Percentiles rank a stretch among this genome's conserved stretches.
These are phyloP conservation scores for Adoxophyes honmai DNA, from an alignment of 1,140 invertebrate genomes.

Conservation along the genomic window DNA sequence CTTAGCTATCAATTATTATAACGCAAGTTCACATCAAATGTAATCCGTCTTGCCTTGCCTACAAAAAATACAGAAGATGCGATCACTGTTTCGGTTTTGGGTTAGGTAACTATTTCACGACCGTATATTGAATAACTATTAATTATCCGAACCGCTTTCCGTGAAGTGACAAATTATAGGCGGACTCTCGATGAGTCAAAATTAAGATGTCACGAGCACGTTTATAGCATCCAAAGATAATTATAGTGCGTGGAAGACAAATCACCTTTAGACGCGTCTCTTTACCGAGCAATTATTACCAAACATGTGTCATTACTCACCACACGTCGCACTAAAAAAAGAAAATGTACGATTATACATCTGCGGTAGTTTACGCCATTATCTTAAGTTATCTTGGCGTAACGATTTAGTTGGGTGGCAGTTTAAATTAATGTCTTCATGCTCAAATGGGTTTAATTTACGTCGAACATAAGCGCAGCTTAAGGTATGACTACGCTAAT, in stretches of 20 bases:
- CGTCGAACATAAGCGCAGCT: conserved; percentile 13
- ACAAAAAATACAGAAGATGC: no score
- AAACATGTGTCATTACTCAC: conserved; percentile 5
- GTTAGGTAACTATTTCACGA: no score
- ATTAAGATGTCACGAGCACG: neutral
- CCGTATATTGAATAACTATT: no score
- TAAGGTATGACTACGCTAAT: conserved; percentile 32
- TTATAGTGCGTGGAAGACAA: neutral
- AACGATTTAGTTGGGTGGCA: conserved; percentile 16
- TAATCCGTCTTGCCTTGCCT: no score
- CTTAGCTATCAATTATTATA: no score
- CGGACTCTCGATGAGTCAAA: neutral
- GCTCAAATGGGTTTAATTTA: conserved; percentile 26
- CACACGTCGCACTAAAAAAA: neutral
- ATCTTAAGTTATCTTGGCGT: neutral
- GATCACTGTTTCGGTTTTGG: no score
- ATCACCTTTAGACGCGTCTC: neutral
- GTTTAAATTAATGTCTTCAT: conserved; percentile 26
- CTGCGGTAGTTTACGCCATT: neutral
- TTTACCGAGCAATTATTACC: neutral
- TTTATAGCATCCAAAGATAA: neutral
- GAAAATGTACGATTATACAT: conserved; percentile 8
- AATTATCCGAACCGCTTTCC: no score
- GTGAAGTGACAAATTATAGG: no score
- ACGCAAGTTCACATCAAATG: no score